These are phyloP conservation scores for Platycheirus albimanus DNA, from an alignment of 2,888 invertebrate species.

Conservation along the genomic window DNA sequence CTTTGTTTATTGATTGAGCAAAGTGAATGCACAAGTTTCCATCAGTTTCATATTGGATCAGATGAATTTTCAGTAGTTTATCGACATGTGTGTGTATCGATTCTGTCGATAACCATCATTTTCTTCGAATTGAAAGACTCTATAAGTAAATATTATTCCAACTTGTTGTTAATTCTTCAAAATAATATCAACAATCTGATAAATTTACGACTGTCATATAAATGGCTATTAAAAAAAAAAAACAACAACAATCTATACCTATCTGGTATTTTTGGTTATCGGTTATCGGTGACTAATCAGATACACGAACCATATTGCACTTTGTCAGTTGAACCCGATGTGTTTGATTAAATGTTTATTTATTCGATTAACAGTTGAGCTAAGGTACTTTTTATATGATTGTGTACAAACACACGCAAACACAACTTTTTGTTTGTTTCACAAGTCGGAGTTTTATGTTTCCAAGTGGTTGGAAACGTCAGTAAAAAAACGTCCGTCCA, in stretches of 20 bases:
- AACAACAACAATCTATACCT: too few relatives aligned
- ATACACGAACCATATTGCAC: slow-evolving; percentile 33
- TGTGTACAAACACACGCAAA: slow-evolving; percentile 15
- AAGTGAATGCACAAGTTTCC: not conserved
- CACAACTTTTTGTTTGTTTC: slow-evolving; percentile 28
- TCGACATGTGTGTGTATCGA: slow-evolving; percentile 10
- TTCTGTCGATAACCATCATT: slow-evolving; percentile 24
- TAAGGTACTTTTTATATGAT: not conserved
- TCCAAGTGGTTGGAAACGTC: slow-evolving; percentile 48
- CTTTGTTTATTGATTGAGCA: not conserved
- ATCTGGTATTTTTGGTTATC: slow-evolving; percentile 17
- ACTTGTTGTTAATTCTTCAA: slow-evolving; percentile 25
- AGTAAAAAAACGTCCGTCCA: slow-evolving; percentile 2
- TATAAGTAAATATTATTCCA: slow-evolving; percentile 57
- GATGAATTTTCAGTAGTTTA: slow-evolving; percentile 30
- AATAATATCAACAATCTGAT: slow-evolving; percentile 62
- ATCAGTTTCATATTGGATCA: slow-evolving; percentile 12
- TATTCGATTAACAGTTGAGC: slow-evolving; percentile 63
- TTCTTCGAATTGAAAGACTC: slow-evolving; percentile 27
- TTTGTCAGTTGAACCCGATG: slow-evolving; percentile 23
- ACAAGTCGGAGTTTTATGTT: slow-evolving; percentile 51
- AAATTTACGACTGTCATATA: slow-evolving; percentile 60
- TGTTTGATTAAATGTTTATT: slow-evolving; percentile 70
- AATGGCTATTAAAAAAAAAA: slow-evolving; percentile 16
- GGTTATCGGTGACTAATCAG: slow-evolving; percentile 40